phyloP scores from a whole-genome alignment of 2,888 invertebrate genomes.

The Chymomyza fuscimana region DNA sequence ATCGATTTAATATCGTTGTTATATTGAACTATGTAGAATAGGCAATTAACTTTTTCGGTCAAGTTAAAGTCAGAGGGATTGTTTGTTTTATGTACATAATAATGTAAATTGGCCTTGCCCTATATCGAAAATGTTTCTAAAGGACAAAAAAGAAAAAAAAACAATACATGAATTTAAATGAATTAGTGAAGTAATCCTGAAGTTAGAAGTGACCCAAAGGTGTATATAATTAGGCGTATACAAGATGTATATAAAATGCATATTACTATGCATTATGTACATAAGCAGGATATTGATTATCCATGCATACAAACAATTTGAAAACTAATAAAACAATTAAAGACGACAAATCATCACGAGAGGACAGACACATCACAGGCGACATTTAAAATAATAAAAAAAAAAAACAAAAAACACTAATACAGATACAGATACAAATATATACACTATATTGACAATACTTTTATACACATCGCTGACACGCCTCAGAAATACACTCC shows the following conservation, averaged over 20 bases:
- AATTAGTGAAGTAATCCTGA: conserved; percentile 5
- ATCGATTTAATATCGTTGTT: not conserved
- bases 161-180: not conserved
- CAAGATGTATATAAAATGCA: conserved; percentile 17
- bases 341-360: conserved; percentile 25
- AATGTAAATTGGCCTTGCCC: too few species aligned
- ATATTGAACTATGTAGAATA: not conserved
- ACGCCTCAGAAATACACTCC: conserved; percentile 1
- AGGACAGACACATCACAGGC: conserved; percentile 21
- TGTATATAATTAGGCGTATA: conserved; percentile 48
- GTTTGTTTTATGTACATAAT: not conserved
- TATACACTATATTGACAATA: conserved; percentile 5
- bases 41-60: not conserved
- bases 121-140: too few species aligned
- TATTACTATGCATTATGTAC: conserved; percentile 23
- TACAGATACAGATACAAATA: conserved; percentile 15
- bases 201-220: conserved; percentile 24
- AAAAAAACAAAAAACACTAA: conserved; percentile 7
- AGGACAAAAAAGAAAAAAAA: not conserved
- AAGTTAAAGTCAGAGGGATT: not conserved
- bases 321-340: not conserved
- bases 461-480: not conserved
- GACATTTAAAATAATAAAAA: conserved; percentile 15
- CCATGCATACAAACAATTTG: conserved; percentile 22
- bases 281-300: conserved; percentile 1